These are phyloP conservation scores for Drosophila pachea DNA, from an alignment of 1,140 invertebrate genomes.

Conservation along the genomic window DNA sequence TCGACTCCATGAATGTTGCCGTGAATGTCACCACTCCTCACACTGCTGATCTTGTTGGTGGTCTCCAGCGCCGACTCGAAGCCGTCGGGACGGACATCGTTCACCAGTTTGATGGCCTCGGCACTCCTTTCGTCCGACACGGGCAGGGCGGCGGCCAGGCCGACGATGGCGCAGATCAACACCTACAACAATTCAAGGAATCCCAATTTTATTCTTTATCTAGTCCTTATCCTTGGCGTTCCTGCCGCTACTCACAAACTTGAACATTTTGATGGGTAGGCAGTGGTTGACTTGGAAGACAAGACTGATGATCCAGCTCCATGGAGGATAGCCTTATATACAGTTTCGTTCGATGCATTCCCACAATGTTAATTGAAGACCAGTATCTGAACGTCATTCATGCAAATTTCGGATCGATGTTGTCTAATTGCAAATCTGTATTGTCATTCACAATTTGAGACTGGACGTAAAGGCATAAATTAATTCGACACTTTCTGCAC, in stretches of 20 bases:
- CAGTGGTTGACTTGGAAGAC: slow-evolving; percentile 38
- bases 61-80: slow-evolving; percentile 1
- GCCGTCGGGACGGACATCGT: neutral
- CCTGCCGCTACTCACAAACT: slow-evolving; percentile 28
- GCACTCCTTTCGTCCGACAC: neutral
- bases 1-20: slow-evolving; percentile 61
- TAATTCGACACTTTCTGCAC: too few species aligned
- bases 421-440: too few species aligned
- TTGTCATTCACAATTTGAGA: too few species aligned
- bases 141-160: slow-evolving; percentile 9
- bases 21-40: slow-evolving; percentile 68
- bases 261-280: slow-evolving; percentile 63
- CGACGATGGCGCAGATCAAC: slow-evolving; percentile 14
- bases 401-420: neutral
- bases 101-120: neutral
- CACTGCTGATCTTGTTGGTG: neutral
- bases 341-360: neutral
- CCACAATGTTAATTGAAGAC: neutral
- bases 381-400: neutral
- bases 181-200: neutral
- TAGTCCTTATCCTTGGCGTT: neutral
- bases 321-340: slow-evolving; percentile 45
- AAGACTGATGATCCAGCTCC: slow-evolving; percentile 55
- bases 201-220: neutral
- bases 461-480: too few species aligned